Percentiles rank a stretch among this genome's conserved stretches.
phyloP scores from a whole-genome alignment of 1,140 invertebrate species.

The Orius insidiosus region DNA sequence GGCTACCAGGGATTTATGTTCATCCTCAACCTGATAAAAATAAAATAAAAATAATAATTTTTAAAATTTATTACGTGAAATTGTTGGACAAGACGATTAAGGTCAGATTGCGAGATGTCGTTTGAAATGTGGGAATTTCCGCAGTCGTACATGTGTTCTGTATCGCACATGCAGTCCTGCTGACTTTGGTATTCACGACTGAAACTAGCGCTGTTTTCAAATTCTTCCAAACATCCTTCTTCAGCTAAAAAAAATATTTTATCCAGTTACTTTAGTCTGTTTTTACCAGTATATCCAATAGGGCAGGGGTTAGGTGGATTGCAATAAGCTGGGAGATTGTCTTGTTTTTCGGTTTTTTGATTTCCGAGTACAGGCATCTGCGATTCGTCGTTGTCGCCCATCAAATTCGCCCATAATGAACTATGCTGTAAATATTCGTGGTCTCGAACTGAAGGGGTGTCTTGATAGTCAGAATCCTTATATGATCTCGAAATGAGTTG shows the following conservation, averaged over 20 bases:
- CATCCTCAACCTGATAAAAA: constrained; percentile 22
- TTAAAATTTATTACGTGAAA: constrained; percentile 28
- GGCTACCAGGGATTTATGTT: constrained; percentile 53
- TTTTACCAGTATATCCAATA: constrained; percentile 52
- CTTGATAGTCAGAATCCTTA: constrained; percentile 33
- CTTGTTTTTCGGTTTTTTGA: constrained; percentile 24
- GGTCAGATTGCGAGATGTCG: constrained; percentile 19
- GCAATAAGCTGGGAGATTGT: constrained; percentile 92
- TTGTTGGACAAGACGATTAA: constrained; percentile 34
- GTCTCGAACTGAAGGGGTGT: constrained; percentile 57
- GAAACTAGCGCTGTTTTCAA: constrained; percentile 91
- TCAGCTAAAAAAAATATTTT: constrained; percentile 30
- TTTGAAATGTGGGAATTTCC: constrained; percentile 23
- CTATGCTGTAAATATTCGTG: constrained; percentile 82
- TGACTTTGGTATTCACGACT: constrained; percentile 83
- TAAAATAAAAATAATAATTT: constrained; percentile 3
- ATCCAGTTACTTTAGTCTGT: constrained; percentile 12
- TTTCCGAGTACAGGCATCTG: constrained; percentile 30
- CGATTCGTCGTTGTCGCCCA: constrained; percentile 51
- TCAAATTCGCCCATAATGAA: constrained; percentile 64
- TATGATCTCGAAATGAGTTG: constrained; percentile 31
- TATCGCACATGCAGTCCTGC: constrained; percentile 95
- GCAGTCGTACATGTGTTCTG: constrained; percentile 96
- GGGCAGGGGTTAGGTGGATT: constrained; percentile 98
- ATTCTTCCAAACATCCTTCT: constrained; percentile 79